Evolutionary conservation across 2,888 invertebrate species (phyloP), one percentile per base, ranked within the genome.

Genomic region (Eilema depressum): DNA sequence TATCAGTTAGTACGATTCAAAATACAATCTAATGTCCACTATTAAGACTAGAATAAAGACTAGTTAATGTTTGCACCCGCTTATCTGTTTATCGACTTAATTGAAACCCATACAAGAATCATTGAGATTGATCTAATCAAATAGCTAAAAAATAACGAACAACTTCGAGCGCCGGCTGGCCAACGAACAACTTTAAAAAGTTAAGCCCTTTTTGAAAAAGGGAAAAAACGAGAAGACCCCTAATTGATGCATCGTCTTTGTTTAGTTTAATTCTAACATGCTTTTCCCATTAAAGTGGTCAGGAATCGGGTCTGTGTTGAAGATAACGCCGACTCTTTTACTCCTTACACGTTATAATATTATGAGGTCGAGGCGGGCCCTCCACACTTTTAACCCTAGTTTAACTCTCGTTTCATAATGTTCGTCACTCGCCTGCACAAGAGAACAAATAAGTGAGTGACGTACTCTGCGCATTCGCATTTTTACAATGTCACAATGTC

Each of bases 171-270:
- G 86, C 91, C 90, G 91, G 91, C 90, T 89, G 90, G 90, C 90
- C 93, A 89, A 89, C 88, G 89, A 86, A 93, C 93, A 94, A 91
- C 90, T 91, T 93, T 91, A 90, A 94, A 93, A 94, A 92, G 89
- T 92, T 91, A 89, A 93, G 89, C 90, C 92, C 91, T 91, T 95
- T 93, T 93, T 90, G 89, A 88, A 87, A 86, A 82, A 83, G 76
- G 83, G 85, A 91, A 90, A 93, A 91, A 90, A 80, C 77, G 85
- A 91, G 87, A 87, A 88, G 86, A 89, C 86, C 91, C 92, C 94
- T 95, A 95, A 95, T 95, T 95, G 95, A 95, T 95, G 95, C 95
- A 94, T 95, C 94, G 94, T 93, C 95, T 95, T 95, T 95, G 95
- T 95, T 95, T 95, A 95, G 95, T 94, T 95, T 95, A 95, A 95